These are phyloP conservation scores for Latheticus oryzae DNA, from an alignment of 2,888 invertebrate genomes.

Conservation along the genomic window DNA sequence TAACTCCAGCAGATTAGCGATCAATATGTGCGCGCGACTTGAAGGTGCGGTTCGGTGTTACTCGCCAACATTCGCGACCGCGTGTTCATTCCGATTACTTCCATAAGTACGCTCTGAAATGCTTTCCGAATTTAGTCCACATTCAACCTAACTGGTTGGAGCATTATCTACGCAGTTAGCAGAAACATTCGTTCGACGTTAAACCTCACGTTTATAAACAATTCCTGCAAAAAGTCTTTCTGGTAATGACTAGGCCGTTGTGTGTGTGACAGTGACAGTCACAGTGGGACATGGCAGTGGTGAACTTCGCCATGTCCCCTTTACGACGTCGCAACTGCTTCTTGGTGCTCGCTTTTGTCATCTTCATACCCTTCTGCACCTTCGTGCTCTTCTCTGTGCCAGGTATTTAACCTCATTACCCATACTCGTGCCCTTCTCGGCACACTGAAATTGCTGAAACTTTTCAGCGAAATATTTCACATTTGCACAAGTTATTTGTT, in stretches of 20 bases:
- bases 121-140: constrained; percentile 32
- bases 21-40: constrained; percentile 56
- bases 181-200: constrained; percentile 9
- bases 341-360: constrained; percentile 68
- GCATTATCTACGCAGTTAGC: constrained; percentile 2
- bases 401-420: constrained; percentile 59
- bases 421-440: constrained; percentile 17
- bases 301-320: constrained; percentile 63
- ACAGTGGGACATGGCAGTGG: constrained; percentile 58
- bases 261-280: constrained; percentile 47
- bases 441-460: too few species aligned
- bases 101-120: constrained; percentile 44
- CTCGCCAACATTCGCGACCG: constrained; percentile 53
- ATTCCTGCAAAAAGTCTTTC: constrained; percentile 14
- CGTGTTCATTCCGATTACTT: constrained; percentile 49
- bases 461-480: too few species aligned
- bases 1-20: constrained; percentile 42
- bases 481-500: too few species aligned
- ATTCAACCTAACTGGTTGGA: constrained; percentile 7
- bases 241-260: constrained; percentile 29
- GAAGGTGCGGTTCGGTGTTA: constrained; percentile 56
- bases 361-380: constrained; percentile 71
- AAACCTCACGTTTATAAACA: constrained; percentile 9
- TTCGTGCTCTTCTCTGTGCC: constrained; percentile 68
- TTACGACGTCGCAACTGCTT: constrained; percentile 71